Evolutionary conservation across 2,113 vertebrate genomes (phyloP), one percentile per base, ranked within the genome.

Genomic region (Oncorhynchus tshawytscha): DNA sequence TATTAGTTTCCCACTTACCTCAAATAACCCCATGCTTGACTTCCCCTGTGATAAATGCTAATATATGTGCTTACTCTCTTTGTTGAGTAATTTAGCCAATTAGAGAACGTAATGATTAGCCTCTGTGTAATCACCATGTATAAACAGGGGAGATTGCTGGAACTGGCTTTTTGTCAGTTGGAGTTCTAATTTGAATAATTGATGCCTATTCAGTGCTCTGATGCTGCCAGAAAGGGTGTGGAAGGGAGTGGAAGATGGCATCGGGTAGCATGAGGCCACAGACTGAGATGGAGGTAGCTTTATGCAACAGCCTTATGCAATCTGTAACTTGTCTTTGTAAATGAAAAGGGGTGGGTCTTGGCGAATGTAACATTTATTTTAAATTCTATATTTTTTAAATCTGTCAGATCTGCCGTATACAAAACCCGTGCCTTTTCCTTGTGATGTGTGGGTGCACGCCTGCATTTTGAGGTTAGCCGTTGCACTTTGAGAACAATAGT

Each of bases 151-250:
- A 84, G 86, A 88, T 76, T 82, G 77, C 78, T 81, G 74, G 73
- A 87, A 88, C 86, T 91, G 84, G 87, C 88, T 92, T 92, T 93
- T 92, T 91, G 90, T 92, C 87, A 92, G 89, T 87, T 88, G 80
- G 79, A 86, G 75, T 86, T 84, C 54, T 89, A 81, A 90, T 90
- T 90, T 90, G 79, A 90, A 88, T 92, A 92, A 91, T 91, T 86
- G 86, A 81, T 75, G 86, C 82, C 75, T 74, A 79, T 84, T 86
- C 83, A 83, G 86, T 79, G 78, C 60, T 81, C 51, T 22, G 77
- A 74, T 75, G 82, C 54, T 51, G 78, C 57, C 2, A 71, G 78
- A 84, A 76, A 81, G 86, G 84, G 76, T 45, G 84, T 77, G 31
- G 77, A 73, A 78, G 79, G 68, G 65, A 77, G 76, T 68, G 67